These are phyloP conservation scores for Dryobota labecula DNA, from an alignment of 2,888 invertebrate species.

Conservation along the genomic window DNA sequence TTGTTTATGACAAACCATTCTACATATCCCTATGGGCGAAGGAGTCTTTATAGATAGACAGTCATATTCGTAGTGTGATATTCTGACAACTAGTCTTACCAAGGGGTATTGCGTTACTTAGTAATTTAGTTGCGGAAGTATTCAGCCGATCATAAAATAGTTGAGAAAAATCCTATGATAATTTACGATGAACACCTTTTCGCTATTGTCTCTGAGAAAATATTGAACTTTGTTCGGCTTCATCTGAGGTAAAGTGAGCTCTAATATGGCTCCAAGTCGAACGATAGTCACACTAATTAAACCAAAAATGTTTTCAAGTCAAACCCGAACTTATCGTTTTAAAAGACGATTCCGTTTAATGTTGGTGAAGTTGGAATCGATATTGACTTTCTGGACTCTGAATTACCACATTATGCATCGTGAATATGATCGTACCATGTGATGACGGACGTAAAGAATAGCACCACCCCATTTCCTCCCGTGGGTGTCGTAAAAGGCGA, in stretches of 20 bases:
- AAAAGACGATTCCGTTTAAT: constrained; percentile 28
- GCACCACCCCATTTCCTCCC: no score
- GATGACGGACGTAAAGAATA: no score
- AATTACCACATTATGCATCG: constrained; percentile 8
- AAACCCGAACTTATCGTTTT: constrained; percentile 26
- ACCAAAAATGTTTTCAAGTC: constrained; percentile 28
- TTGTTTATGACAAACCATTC: constrained; percentile 1
- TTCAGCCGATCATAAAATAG: not conserved
- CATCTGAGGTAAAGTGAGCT: constrained; percentile 25
- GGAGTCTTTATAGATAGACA: not conserved
- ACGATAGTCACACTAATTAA: constrained; percentile 34
- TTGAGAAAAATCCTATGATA: not conserved
- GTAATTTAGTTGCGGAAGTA: not conserved
- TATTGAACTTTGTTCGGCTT: not conserved
- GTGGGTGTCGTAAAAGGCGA: no score
- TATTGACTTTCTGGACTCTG: constrained; percentile 27
- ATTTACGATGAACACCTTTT: not conserved
- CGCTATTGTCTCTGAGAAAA: constrained; percentile 3
- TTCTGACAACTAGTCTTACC: not conserved
- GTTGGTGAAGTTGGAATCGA: constrained; percentile 31
- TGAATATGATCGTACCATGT: no score
- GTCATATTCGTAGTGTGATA: no score
- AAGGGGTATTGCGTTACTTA: not conserved
- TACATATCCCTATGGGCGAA: not conserved
- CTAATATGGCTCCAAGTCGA: constrained; percentile 17